Evolutionary conservation across 2,888 invertebrate species (phyloP), one percentile per base, ranked within the genome.

Genomic region (Himalopsyche tibetana): DNA sequence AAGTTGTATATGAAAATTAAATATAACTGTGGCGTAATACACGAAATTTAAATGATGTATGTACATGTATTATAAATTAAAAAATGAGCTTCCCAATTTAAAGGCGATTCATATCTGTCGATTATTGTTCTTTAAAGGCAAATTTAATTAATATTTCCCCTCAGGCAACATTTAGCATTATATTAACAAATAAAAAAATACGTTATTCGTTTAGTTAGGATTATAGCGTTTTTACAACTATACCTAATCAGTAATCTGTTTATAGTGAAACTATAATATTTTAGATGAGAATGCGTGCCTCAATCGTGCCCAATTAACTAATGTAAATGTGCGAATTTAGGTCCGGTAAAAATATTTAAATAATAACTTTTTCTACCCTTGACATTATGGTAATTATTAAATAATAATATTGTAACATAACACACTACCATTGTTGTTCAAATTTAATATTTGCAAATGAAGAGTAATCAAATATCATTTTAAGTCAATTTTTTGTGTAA

Each of bases 131-230:
- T 63, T 19, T 63, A 63, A 4, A 19, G 11, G 63, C 63, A 28
- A 28, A n/a, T 63, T 63, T 63, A 63, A 63, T 63, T 63, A 63
- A 2, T 0, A 63, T 63, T 28, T 63, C 63, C 5, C 63, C 19
- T n/a, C 63, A 28, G 63, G 63, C 63, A 63, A 63, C 63, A 63
- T 63, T 63, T 19, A 63, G 63, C 63, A 63, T 63, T 63, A 19
- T n/a, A 63, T 19, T 19, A 28, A 28, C 2, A 2, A 63, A 63
- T 8, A 63, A 63, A 63, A n/a, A 63, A 63, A 63, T 2, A 5
- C 63, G 4, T 19, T 19, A 11, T 63, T 28, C 28, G 63, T 63
- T 51, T 51, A 51, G 63, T 19, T 56, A 56, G n/a, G n/a, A 63
- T 63, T 63, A 19, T 19, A 63, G 63, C 8, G 19, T n/a, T 63